Conservation (phyloP, 2,113 vertebrate species). For the Clinocottus analis region DNA sequence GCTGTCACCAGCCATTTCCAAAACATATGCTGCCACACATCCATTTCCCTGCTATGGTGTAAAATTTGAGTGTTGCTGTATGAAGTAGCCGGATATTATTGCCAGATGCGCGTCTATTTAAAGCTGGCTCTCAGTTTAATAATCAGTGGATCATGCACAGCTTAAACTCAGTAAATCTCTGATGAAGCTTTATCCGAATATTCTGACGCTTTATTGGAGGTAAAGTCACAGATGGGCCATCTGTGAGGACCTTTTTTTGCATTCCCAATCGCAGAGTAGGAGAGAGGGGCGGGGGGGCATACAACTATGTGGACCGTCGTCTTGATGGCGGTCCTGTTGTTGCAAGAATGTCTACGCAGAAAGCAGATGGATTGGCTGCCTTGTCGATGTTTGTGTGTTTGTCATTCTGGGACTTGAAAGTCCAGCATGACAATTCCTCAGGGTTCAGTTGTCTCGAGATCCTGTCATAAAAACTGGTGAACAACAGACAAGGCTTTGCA, state of each 20-base stretch:
- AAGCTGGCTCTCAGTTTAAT: conserved; percentile 42
- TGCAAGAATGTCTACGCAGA: conserved; percentile 28
- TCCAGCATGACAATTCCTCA: conserved; percentile 52
- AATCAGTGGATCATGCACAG: conserved; percentile 53
- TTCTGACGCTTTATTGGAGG: conserved; percentile 6
- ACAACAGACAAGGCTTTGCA: conserved; percentile 1
- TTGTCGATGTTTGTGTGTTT: conserved; percentile 38
- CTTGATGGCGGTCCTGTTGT: conserved; percentile 26
- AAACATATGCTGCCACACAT: conserved; percentile 36
- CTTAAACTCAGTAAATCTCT: conserved; percentile 58
- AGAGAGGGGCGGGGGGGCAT: conserved; percentile 13
- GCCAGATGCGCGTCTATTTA: conserved; percentile 58
- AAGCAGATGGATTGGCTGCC: conserved; percentile 45
- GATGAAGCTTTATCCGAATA: conserved; percentile 48
- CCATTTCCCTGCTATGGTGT: background rate
- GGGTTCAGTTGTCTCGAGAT: conserved; percentile 1
- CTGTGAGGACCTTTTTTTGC: conserved; percentile 42
- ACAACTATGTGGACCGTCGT: conserved; percentile 8
- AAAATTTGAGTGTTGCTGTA: conserved; percentile 15
- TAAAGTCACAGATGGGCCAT: conserved; percentile 42
- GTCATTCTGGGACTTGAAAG: conserved; percentile 52
- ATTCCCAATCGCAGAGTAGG: background rate
- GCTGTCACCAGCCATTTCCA: conserved; percentile 2
- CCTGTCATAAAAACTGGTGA: conserved; percentile 32
- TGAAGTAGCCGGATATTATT: conserved; percentile 31